Conservation (phyloP, 2,113 vertebrate genomes). For the Datnioides undecimradiatus region DNA sequence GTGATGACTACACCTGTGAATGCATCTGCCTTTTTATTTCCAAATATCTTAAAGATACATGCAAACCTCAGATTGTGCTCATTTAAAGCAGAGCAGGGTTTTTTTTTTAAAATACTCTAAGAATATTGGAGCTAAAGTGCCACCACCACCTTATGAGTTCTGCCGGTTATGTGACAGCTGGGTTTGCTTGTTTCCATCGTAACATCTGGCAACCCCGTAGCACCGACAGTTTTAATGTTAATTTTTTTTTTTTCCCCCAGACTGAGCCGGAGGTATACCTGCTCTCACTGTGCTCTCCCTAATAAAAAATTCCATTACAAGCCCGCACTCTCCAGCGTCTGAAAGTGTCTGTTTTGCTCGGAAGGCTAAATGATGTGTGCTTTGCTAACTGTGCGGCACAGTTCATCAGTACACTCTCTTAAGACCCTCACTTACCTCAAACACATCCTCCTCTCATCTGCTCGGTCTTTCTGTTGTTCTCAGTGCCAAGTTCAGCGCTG, state of each 20-base stretch:
- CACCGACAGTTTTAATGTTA: conserved; percentile 34
- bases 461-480: background rate
- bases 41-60: background rate
- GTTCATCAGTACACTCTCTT: conserved; percentile 32
- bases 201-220: conserved; percentile 60
- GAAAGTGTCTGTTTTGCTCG: conserved; percentile 20
- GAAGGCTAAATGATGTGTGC: conserved; percentile 44
- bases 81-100: conserved; percentile 26
- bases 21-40: conserved; percentile 22
- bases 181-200: conserved; percentile 17
- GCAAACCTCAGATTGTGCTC: conserved; percentile 25
- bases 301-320: conserved; percentile 61
- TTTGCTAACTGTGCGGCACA: conserved; percentile 30
- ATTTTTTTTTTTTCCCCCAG: conserved; percentile 8
- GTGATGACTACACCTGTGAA: conserved; percentile 43
- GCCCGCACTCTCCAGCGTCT: background rate
- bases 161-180: conserved; percentile 35
- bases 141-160: conserved; percentile 17
- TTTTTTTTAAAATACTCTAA: background rate
- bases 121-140: conserved; percentile 32
- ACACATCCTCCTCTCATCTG: background rate
- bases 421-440: background rate
- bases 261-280: conserved; percentile 48
- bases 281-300: conserved; percentile 32
- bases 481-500: background rate